Evolutionary conservation across 2,113 vertebrate species (phyloP).

Genomic region (Symphodus melops): DNA sequence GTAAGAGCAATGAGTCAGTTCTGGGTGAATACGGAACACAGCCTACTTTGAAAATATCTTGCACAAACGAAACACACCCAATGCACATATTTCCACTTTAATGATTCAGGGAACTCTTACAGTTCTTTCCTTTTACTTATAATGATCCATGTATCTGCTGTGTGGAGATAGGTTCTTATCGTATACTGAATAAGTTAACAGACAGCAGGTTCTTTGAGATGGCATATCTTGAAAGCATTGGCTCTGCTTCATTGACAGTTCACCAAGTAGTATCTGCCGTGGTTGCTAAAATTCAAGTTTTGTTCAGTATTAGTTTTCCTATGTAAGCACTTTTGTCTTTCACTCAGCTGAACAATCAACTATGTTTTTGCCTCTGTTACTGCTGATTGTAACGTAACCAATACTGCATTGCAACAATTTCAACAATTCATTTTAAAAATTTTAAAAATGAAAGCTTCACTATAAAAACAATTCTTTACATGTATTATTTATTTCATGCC

Average conservation of each 20-base stretch:
- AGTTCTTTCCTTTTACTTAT: slow-evolving; percentile 40
- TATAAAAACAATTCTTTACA: too few relatives aligned
- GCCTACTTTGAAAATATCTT: slow-evolving; percentile 7
- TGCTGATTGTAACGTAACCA: not conserved
- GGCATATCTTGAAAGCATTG: slow-evolving; percentile 56
- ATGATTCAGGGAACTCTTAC: slow-evolving; percentile 38
- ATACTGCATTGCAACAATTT: not conserved
- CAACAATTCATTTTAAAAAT: too few relatives aligned
- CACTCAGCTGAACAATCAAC: slow-evolving; percentile 6
- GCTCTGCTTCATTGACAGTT: slow-evolving; percentile 45
- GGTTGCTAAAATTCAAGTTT: slow-evolving; percentile 10
- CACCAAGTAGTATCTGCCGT: slow-evolving; percentile 18
- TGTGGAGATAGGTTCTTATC: slow-evolving; percentile 72
- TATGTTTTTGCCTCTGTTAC: not conserved
- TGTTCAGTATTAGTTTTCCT: slow-evolving; percentile 18
- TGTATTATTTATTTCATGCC: too few relatives aligned
- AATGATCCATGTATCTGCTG: slow-evolving; percentile 70
- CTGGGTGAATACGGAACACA: slow-evolving; percentile 29
- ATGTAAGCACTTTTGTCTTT: slow-evolving; percentile 16
- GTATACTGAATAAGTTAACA: slow-evolving; percentile 63
- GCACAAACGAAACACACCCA: slow-evolving; percentile 22
- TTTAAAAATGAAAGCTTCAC: too few relatives aligned
- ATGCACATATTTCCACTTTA: slow-evolving; percentile 39
- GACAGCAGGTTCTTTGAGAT: slow-evolving; percentile 46
- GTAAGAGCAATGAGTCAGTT: slow-evolving; percentile 19